Evolutionary conservation across 1,140 invertebrate genomes (phyloP), one percentile per base, ranked within the genome.

Genomic region (Spodoptera frugiperda): DNA sequence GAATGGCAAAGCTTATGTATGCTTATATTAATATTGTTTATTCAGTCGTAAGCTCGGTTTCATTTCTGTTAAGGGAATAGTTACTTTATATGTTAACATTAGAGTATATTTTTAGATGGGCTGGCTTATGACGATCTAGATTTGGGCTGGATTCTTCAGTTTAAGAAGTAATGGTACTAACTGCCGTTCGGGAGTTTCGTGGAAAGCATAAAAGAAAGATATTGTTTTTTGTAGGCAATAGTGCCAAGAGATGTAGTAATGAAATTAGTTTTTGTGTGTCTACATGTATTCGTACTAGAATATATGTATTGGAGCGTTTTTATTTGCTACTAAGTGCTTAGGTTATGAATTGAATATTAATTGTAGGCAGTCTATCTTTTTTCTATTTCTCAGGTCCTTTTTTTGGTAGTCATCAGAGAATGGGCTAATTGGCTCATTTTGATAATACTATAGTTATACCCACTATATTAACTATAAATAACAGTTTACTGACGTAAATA

Each of bases 21-120:
- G 86, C 81, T 81, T 82, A 88, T 89, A 90, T 91, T 89, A 89
- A 89, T 85, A 88, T 83, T 88, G 86, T 91, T 92, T 88, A 87
- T 84, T 83, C 82, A 82, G 85, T 80, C 77, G 72, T 83, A 77
- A 84, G 78, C 81, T 71, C 78, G 72, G 67, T 72, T 82, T 75
- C 65, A 74, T 74, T 12, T 72, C 39, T 48, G 75, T 19, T 70
- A 57, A 9, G 54, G 67, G 46, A 61, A 77, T 72, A 72, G 17
- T 67, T 68, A 77, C 59, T 79, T 72, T 72, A 15, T 75, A 59
- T 54, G 57, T 30, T 33, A 61, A 61, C 19, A 61, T 8, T 14
- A 63, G 17, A 14, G 55, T 48, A 21, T 61, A 72, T 74, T 74
- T n/a, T 70, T 9, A 49, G 21, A 67, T 11, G 21, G 30, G 30